A percentile compares a stretch with the other conserved stretches of the same genome.
Evolutionary conservation across 2,113 vertebrate species (phyloP).

Genomic region (Telmatochromis sp.): DNA sequence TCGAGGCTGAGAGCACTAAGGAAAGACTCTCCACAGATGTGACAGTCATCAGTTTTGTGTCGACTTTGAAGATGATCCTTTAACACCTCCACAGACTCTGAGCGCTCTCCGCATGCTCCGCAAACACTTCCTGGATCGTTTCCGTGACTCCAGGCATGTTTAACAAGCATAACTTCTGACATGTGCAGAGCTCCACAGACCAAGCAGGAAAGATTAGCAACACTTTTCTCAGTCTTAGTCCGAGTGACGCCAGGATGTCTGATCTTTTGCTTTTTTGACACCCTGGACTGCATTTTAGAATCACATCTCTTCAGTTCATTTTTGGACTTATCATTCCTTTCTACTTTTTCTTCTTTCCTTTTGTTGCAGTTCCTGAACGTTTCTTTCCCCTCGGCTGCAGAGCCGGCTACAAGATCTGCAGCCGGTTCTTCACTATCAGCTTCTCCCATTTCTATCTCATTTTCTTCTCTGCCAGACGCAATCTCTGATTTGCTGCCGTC

Average conservation of each 20-base stretch:
- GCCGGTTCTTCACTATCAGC: background rate
- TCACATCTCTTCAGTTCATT: background rate
- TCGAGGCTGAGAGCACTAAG: background rate
- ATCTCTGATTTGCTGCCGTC: background rate
- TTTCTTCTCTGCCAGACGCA: background rate
- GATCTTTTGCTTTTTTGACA: background rate
- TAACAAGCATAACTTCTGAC: background rate
- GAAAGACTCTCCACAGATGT: constrained; percentile 3
- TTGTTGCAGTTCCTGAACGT: rapidly evolving
- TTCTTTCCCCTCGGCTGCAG: background rate
- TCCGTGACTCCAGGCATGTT: constrained; percentile 7
- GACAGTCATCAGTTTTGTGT: background rate
- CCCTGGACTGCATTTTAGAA: background rate
- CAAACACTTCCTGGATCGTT: background rate
- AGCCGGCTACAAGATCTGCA: background rate
- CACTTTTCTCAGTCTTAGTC: background rate
- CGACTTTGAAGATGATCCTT: background rate
- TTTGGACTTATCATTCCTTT: background rate
- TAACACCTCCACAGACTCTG: background rate
- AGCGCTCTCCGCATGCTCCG: background rate
- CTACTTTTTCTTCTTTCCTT: background rate
- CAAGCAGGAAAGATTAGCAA: background rate
- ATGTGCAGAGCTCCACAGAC: background rate
- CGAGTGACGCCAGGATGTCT: background rate
- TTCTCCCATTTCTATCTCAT: background rate